Percentiles rank a stretch among this genome's conserved stretches.
Conservation (phyloP, 2,888 invertebrate species). For the Priocnemis perturbator region DNA sequence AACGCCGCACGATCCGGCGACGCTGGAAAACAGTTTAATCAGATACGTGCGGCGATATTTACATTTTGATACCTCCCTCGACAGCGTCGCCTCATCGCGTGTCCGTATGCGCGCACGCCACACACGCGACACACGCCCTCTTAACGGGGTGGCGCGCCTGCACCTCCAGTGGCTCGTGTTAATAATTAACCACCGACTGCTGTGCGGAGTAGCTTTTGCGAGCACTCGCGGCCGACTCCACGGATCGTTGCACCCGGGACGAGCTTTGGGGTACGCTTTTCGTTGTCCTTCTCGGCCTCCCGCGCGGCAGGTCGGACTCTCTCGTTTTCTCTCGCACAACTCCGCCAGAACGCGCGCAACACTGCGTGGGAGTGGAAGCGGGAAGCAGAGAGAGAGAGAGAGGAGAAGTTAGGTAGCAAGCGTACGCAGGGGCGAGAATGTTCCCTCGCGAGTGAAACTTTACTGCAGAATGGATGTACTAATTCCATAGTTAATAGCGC, state of each 20-base stretch:
- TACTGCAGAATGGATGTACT: too few relatives aligned
- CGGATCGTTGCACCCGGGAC: constrained; percentile 56
- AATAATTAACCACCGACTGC: constrained; percentile 67
- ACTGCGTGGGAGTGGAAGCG: background rate
- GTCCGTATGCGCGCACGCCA: background rate
- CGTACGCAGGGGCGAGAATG: too few relatives aligned
- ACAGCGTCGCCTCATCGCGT: background rate
- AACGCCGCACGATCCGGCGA: constrained; percentile 19
- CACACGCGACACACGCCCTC: constrained; percentile 39
- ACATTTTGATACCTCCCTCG: constrained; percentile 49
- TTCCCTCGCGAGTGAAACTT: too few relatives aligned
- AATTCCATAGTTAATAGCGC: too few relatives aligned
- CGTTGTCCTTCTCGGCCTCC: constrained; percentile 1
- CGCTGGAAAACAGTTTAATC: constrained; percentile 46
- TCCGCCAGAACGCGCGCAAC: background rate
- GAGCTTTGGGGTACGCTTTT: constrained; percentile 18
- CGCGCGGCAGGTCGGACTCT: background rate
- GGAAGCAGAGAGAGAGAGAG: too few relatives aligned
- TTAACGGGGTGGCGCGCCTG: constrained; percentile 40
- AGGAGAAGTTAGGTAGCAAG: too few relatives aligned
- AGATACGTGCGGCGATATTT: constrained; percentile 48
- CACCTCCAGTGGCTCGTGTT: constrained; percentile 58
- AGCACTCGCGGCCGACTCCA: constrained; percentile 44
- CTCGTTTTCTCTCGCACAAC: background rate
- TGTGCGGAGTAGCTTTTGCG: constrained; percentile 44